phyloP scores from a whole-genome alignment of 2,113 vertebrate genomes.

The Tylochromis polylepis region DNA sequence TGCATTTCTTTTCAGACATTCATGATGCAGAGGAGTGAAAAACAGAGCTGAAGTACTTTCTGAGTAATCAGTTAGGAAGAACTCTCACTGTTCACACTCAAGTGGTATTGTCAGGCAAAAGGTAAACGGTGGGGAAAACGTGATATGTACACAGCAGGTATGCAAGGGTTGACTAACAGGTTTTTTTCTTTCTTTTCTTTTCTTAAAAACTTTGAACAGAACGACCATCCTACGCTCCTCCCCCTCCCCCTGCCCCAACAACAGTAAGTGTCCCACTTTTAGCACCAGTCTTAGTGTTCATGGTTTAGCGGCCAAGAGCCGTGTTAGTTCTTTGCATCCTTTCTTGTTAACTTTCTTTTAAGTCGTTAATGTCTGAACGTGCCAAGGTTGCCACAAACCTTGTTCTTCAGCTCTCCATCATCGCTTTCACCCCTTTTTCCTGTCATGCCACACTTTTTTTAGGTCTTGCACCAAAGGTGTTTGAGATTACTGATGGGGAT shows the following conservation, averaged over 20 bases:
- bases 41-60: background rate
- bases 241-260: slow-evolving; percentile 93
- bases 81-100: background rate
- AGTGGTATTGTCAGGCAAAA: background rate
- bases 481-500: background rate
- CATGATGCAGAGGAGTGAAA: background rate
- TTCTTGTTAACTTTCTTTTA: background rate
- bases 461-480: background rate
- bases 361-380: slow-evolving; percentile 3
- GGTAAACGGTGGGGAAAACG: background rate
- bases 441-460: background rate
- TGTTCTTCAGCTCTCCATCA: slow-evolving; percentile 1
- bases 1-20: background rate
- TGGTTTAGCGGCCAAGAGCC: background rate
- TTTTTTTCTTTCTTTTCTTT: accelerated
- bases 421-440: slow-evolving; percentile 29
- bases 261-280: slow-evolving; percentile 84
- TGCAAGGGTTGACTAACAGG: accelerated
- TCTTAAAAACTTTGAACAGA: slow-evolving; percentile 75
- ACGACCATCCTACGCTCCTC: slow-evolving; percentile 94
- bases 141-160: background rate
- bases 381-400: background rate
- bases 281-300: background rate
- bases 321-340: background rate
- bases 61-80: background rate